A percentile compares a stretch with the other conserved stretches of the same genome.
These are phyloP conservation scores for Marasmarcha lunaedactyla DNA, from an alignment of 2,888 invertebrate genomes.

Conservation along the genomic window DNA sequence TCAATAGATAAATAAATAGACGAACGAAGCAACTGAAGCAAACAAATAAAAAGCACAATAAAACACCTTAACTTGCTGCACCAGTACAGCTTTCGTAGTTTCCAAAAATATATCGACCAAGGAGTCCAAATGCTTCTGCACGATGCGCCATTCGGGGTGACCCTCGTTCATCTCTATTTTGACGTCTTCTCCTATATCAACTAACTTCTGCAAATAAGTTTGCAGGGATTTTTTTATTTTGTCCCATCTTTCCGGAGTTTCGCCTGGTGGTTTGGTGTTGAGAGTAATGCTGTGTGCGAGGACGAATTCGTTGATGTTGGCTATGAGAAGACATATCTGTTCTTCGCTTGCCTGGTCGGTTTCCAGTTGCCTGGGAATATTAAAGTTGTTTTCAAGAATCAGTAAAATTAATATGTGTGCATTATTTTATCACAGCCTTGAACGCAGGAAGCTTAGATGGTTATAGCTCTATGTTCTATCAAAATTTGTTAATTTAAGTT, in stretches of 20 bases:
- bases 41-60: conserved; percentile 1
- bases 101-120: conserved; percentile 68
- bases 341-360: conserved; percentile 36
- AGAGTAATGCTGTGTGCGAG: conserved; percentile 61
- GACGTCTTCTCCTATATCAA: conserved; percentile 60
- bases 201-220: conserved; percentile 52
- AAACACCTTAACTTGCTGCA: conserved; percentile 72
- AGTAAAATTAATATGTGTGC: background rate
- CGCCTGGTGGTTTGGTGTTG: conserved; percentile 60
- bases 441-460: too few species aligned
- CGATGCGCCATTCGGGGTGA: conserved; percentile 45
- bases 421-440: too few species aligned
- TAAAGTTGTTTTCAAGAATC: background rate
- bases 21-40: too few species aligned
- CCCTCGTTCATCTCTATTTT: conserved; percentile 58
- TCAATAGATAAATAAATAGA: too few species aligned
- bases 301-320: conserved; percentile 70
- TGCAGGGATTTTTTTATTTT: conserved; percentile 59
- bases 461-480: too few species aligned
- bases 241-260: conserved; percentile 60
- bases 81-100: conserved; percentile 68
- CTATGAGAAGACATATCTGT: conserved; percentile 59
- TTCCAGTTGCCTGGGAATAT: conserved; percentile 47
- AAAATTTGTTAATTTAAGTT: too few species aligned
- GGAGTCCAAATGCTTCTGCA: conserved; percentile 53